A percentile compares a stretch with the other conserved stretches of the same genome.
Evolutionary conservation across 2,888 invertebrate species (phyloP).

Genomic region (Andrena flavipes): DNA sequence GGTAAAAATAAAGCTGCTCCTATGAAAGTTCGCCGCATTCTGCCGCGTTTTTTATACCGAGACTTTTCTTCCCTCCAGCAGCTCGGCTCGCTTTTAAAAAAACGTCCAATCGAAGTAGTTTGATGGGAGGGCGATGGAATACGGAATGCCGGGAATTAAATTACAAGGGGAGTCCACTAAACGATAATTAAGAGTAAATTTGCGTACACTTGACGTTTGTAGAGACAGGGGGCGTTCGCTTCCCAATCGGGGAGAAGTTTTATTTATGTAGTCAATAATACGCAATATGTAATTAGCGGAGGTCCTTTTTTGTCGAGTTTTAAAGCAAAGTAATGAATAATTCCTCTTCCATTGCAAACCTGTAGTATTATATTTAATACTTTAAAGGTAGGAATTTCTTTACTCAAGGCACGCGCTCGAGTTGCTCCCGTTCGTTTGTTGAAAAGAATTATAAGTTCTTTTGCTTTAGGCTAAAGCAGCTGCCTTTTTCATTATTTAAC

Average conservation of each 20-base stretch:
- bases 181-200: not conserved
- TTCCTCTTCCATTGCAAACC: no score
- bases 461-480: no score
- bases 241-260: not conserved
- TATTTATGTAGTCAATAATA: not conserved
- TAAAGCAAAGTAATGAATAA: no score
- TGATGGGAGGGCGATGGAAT: not conserved
- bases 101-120: not conserved
- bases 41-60: not conserved
- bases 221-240: not conserved
- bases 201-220: not conserved
- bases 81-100: not conserved
- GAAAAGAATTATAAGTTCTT: no score
- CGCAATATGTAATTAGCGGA: no score
- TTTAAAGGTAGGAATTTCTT: no score
- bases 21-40: not conserved
- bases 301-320: no score
- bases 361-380: no score
- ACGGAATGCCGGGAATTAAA: not conserved
- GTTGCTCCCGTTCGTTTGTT: no score
- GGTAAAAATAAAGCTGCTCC: constrained; percentile 13
- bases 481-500: no score
- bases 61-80: not conserved
- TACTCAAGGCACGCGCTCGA: no score
- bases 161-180: not conserved